Conservation (phyloP, 2,797 vertebrate genomes). For the Pagetopsis macropterus region DNA sequence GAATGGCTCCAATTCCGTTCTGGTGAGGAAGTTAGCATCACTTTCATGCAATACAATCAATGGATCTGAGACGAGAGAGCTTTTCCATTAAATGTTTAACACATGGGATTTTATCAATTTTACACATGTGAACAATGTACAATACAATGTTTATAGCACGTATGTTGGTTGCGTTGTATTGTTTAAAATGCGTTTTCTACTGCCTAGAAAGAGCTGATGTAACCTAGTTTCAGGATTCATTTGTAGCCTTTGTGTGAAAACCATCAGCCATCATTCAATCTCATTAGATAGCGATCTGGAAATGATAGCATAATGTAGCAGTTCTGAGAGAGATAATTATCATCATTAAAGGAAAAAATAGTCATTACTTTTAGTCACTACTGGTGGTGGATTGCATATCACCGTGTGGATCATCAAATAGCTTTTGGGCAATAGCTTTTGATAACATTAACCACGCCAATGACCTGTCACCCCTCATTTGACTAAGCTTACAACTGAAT, state of each 20-base stretch:
- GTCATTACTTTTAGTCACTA: slow-evolving; percentile 14
- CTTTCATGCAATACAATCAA: slow-evolving; percentile 52
- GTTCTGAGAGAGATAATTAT: not conserved
- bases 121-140: slow-evolving; percentile 5
- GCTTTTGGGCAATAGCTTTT: not conserved
- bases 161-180: slow-evolving; percentile 5
- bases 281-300: slow-evolving; percentile 10
- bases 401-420: not conserved
- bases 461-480: not conserved
- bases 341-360: slow-evolving; percentile 7
- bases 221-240: not conserved
- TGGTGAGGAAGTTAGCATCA: slow-evolving; percentile 38
- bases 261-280: not conserved
- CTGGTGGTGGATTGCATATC: slow-evolving; percentile 7
- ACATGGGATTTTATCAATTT: slow-evolving; percentile 24
- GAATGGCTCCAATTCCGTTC: slow-evolving; percentile 63
- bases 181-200: slow-evolving; percentile 3
- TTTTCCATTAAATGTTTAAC: slow-evolving; percentile 22
- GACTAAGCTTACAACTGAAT: not conserved
- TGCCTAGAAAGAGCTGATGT: not conserved
- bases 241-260: slow-evolving; percentile 6
- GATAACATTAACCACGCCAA: not conserved
- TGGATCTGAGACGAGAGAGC: slow-evolving; percentile 42
- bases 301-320: slow-evolving; percentile 2
- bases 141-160: not conserved